phyloP scores from a whole-genome alignment of 2,113 vertebrate species.

The human (Homo sapiens) region GRCh38 chr15:80921001-80921500 shows the following conservation, averaged over 20 bases:
- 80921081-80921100: conserved; percentile 97
- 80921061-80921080: conserved; percentile 97
- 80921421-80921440: background rate
- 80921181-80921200: background rate
- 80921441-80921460: accelerated
- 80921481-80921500: background rate
- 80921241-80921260: background rate
- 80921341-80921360: background rate
- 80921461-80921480: accelerated
- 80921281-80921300: background rate
- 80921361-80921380: background rate
- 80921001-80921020: background rate
- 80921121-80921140: background rate
- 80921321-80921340: accelerated
- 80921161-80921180: accelerated
- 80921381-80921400: background rate
- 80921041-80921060: conserved; percentile 99
- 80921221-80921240: background rate
- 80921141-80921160: accelerated
- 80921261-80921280: background rate
- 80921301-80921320: background rate
- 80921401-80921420: accelerated
- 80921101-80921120: conserved; percentile 84
- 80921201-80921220: background rate
- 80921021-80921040: conserved; percentile 90